These are phyloP conservation scores for Oophaga sylvatica DNA, from an alignment of 2,797 vertebrate genomes.

Conservation along the genomic window DNA sequence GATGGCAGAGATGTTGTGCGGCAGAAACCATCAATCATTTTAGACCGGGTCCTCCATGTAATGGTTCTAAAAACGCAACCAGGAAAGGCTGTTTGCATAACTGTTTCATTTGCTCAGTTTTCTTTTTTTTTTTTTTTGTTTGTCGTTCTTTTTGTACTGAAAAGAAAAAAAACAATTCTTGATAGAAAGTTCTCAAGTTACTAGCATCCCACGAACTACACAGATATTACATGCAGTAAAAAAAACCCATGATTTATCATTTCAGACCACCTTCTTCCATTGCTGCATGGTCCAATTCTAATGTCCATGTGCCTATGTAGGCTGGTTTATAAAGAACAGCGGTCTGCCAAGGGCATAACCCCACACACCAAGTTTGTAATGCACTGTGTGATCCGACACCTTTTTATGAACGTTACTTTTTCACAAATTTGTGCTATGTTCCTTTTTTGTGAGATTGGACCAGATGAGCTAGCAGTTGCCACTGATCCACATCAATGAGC, in stretches of 20 bases:
- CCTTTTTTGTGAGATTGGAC: no score
- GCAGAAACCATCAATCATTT: neutral
- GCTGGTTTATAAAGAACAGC: neutral
- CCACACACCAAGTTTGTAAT: no score
- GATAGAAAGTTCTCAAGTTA: neutral
- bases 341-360: neutral
- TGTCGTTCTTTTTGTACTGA: neutral
- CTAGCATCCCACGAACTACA: neutral
- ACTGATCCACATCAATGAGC: no score
- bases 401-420: no score
- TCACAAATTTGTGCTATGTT: no score
- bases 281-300: neutral
- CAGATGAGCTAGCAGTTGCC: no score
- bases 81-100: neutral
- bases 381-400: no score
- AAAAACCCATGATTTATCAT: neutral
- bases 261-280: neutral
- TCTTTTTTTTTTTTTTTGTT: slow-evolving; percentile 2
- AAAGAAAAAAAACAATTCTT: neutral
- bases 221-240: neutral
- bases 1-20: slow-evolving; percentile 37
- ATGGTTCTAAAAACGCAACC: neutral
- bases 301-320: neutral
- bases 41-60: neutral
- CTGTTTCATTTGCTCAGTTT: neutral